These are phyloP conservation scores for Hippasteria phrygiana DNA, from an alignment of 53 echinoderm and acorn worm species.

Conservation along the genomic window DNA sequence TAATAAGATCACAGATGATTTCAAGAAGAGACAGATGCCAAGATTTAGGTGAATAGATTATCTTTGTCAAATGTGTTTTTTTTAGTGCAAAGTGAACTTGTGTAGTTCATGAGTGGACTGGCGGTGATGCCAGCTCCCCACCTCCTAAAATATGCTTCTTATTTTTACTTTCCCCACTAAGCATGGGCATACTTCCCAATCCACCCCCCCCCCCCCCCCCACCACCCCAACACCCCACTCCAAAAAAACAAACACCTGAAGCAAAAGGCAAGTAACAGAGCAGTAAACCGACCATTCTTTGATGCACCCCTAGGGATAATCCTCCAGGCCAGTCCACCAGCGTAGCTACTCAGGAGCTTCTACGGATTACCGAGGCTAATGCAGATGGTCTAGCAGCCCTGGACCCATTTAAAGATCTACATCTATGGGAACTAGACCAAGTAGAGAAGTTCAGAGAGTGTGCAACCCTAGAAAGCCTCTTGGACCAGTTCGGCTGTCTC, in stretches of 20 bases:
- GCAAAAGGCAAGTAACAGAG: too few relatives aligned
- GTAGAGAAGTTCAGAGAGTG: conserved; percentile 83
- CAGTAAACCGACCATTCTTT: too few relatives aligned
- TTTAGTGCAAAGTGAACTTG: not conserved
- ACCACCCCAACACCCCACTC: too few relatives aligned
- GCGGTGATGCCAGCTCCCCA: too few relatives aligned
- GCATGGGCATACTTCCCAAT: too few relatives aligned
- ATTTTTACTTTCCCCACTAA: too few relatives aligned
- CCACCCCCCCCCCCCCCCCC: too few relatives aligned
- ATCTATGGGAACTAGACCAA: conserved; percentile 83
- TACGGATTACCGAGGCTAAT: conserved; percentile 89
- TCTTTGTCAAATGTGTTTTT: too few relatives aligned
- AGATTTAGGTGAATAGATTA: conserved; percentile 78
- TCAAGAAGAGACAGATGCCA: conserved; percentile 91
- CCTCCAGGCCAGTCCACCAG: conserved; percentile 88
- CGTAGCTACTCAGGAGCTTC: conserved; percentile 91
- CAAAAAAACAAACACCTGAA: too few relatives aligned
- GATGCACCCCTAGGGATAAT: conserved; percentile 71
- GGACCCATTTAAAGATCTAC: conserved; percentile 88
- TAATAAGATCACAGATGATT: conserved; percentile 82
- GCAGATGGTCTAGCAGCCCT: conserved; percentile 87
- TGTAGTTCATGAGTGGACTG: not conserved
- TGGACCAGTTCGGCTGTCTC: conserved; percentile 78
- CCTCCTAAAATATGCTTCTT: too few relatives aligned
- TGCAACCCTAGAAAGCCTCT: conserved; percentile 62